These are phyloP conservation scores for Dastarcus helophoroides DNA, from an alignment of 2,888 invertebrate genomes.

Conservation along the genomic window DNA sequence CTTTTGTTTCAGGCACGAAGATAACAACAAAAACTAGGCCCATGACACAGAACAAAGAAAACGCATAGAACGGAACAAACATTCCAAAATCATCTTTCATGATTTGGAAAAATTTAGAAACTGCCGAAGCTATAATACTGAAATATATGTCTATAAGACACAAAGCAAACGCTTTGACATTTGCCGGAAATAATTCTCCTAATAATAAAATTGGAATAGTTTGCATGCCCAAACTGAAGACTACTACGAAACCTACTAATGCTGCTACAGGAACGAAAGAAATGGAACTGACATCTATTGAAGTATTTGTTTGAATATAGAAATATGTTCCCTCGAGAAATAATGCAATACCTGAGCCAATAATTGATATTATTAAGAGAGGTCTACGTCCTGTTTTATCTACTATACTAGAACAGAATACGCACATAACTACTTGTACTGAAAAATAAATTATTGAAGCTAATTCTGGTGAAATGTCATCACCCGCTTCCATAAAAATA, in stretches of 20 bases:
- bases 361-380: constrained; percentile 40
- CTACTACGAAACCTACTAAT: constrained; percentile 36
- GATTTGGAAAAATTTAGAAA: constrained; percentile 36
- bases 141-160: constrained; percentile 41
- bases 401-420: constrained; percentile 43
- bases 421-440: constrained; percentile 45
- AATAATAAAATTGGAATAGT: constrained; percentile 40
- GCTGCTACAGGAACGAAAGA: constrained; percentile 36
- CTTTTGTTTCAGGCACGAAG: constrained; percentile 57
- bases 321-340: constrained; percentile 36
- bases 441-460: constrained; percentile 29
- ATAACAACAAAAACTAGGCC: constrained; percentile 49
- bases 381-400: constrained; percentile 43
- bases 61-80: constrained; percentile 54
- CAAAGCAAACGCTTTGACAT: constrained; percentile 43
- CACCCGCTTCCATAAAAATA: constrained; percentile 31
- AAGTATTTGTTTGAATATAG: constrained; percentile 30
- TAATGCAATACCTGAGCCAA: constrained; percentile 33
- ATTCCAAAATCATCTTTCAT: constrained; percentile 47
- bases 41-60: constrained; percentile 45
- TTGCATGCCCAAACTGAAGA: constrained; percentile 39
- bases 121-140: constrained; percentile 35
- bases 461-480: constrained; percentile 32
- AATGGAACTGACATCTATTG: constrained; percentile 27
- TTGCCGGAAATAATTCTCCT: constrained; percentile 42